A percentile compares a stretch with the other conserved stretches of the same genome.
Evolutionary conservation across 2,797 vertebrate species (phyloP).

Genomic region (Holocentrus rufus): DNA sequence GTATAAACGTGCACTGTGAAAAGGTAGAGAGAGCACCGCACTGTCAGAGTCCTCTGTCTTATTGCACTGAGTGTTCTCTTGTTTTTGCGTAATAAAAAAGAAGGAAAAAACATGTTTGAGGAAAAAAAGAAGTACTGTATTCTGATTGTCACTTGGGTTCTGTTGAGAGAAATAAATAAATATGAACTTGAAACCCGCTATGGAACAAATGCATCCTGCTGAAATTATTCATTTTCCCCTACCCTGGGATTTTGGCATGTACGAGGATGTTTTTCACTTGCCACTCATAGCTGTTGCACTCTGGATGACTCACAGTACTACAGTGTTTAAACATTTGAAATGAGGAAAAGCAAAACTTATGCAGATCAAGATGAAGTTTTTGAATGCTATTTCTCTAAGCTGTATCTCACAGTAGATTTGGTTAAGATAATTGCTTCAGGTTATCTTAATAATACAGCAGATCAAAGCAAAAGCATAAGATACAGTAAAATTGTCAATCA

Average conservation of each 20-base stretch:
- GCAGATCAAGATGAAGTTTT: neutral
- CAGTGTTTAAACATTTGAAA: slow-evolving; percentile 25
- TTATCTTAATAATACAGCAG: neutral
- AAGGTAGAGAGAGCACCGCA: slow-evolving; percentile 88
- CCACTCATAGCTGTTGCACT: neutral
- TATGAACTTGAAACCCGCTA: slow-evolving; percentile 79
- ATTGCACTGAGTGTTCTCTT: slow-evolving; percentile 95
- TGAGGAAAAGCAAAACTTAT: neutral
- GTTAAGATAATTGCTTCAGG: neutral
- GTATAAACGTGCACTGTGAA: slow-evolving; percentile 96
- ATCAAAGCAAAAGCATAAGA: neutral
- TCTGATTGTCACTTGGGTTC: slow-evolving; percentile 85
- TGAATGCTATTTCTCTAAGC: neutral
- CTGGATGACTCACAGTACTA: neutral
- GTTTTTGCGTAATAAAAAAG: slow-evolving; percentile 76
- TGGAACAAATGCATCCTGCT: slow-evolving; percentile 44
- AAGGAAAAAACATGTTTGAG: slow-evolving; percentile 73
- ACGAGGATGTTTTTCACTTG: slow-evolving; percentile 8
- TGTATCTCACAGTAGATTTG: neutral
- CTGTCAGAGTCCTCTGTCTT: slow-evolving; percentile 95
- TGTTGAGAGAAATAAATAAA: slow-evolving; percentile 85
- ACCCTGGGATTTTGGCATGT: slow-evolving; percentile 24
- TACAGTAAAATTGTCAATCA: neutral
- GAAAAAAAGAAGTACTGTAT: slow-evolving; percentile 80
- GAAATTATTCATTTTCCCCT: slow-evolving; percentile 33